These are phyloP conservation scores for Orientallactaga sibirica DNA, from an alignment of 2,797 vertebrate species.

Conservation along the genomic window DNA sequence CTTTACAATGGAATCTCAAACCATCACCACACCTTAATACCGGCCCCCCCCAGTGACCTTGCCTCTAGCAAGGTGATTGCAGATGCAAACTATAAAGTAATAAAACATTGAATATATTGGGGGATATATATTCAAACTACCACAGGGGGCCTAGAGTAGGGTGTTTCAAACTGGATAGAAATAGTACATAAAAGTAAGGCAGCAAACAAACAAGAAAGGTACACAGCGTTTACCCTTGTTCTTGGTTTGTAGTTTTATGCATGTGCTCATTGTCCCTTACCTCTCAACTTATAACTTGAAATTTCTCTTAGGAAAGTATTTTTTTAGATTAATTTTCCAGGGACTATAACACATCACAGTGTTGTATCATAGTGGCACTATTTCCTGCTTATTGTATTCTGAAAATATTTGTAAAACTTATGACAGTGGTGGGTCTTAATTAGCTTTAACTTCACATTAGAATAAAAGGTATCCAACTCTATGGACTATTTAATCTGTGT, in stretches of 20 bases:
- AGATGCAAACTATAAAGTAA: too few species aligned
- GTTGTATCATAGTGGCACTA: neutral
- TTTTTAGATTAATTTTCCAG: neutral
- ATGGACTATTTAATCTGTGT: neutral
- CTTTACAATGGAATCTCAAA: too few species aligned
- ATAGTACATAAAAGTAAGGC: neutral
- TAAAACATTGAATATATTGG: too few species aligned
- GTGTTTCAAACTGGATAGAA: neutral
- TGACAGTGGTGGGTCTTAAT: neutral
- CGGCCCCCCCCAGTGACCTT: too few species aligned
- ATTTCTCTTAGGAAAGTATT: neutral
- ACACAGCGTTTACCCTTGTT: neutral
- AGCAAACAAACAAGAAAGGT: neutral
- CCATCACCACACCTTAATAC: too few species aligned
- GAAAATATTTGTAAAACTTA: neutral
- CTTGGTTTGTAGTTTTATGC: neutral
- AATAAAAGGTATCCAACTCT: neutral
- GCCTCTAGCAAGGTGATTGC: too few species aligned
- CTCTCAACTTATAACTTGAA: neutral
- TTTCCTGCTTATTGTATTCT: conserved; percentile 14
- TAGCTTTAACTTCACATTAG: neutral
- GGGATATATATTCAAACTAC: too few species aligned
- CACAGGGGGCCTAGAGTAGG: neutral
- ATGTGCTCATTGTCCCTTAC: neutral
- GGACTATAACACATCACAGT: neutral